Evolutionary conservation across 2,797 vertebrate genomes (phyloP), one percentile per base, ranked within the genome.

Genomic region (Euthynnus affinis): DNA sequence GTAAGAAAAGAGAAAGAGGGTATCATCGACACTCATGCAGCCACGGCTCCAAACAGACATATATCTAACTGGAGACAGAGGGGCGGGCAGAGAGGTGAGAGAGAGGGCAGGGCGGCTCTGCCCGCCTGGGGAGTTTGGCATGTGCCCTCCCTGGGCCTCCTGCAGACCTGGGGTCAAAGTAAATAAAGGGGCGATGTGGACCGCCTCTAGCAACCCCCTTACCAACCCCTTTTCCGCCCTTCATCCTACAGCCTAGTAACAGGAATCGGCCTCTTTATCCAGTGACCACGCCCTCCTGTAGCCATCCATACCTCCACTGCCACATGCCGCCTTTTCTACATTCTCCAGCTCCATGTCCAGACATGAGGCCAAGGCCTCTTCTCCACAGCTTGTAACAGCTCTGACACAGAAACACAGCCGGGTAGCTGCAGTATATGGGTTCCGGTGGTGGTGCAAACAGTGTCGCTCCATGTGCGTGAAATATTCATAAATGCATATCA

Each of bases 91-190:
- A 64, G 92, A 89, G 93, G 93, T 94, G 93, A 94, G 91, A 75
- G 85, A 87, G 89, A 94, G 94, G 93, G 89, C 93, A 94, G 91
- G 90, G 90, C 88, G 76, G 88, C 88, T 77, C 87, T 92, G 92
- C 93, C 94, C 92, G 91, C 95, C 93, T 92, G 94, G 91, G 91
- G 95, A 94, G 95, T 94, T 93, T 94, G 95, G 94, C 95, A 95
- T 95, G 95, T 95, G 94, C 93, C 94, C 94, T 93, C 89, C 80
- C 82, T 14, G 78, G 92, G 92, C 93, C 90, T 94, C 93, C 94
- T 57, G 86, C 72, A 61, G 93, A 84, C 92, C 76, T 59, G 84
- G 91, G 94, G 94, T 95, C 94, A 95, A 93, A 94, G 93, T 95
- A 94, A 95, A 95, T 95, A 95, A 94, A 94, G 87, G 88, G 87